Conservation (phyloP, 2,888 invertebrate genomes). For the Catonia carolina region DNA sequence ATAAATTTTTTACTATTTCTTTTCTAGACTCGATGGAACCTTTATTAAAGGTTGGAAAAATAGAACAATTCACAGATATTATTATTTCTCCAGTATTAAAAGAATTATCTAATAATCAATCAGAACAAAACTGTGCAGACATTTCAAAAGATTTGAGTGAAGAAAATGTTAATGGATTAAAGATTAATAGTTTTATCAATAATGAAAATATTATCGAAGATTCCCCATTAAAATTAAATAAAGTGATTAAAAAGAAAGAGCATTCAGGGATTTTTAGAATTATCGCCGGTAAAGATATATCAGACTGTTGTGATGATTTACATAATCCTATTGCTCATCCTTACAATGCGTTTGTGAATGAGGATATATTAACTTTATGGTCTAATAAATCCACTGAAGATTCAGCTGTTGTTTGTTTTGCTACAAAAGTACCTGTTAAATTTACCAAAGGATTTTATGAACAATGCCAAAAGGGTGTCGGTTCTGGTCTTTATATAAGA, state of each 20-base stretch:
- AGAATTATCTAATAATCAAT: too few relatives aligned
- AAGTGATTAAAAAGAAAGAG: neutral
- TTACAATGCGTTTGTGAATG: conserved; percentile 23
- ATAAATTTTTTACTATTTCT: neutral
- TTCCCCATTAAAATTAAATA: conserved; percentile 1
- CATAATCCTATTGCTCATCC: conserved; percentile 16
- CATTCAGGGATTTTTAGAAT: conserved; percentile 7
- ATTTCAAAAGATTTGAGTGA: too few relatives aligned
- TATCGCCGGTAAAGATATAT: neutral
- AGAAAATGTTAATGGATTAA: too few relatives aligned
- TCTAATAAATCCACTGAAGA: neutral
- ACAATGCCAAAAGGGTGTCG: too few relatives aligned
- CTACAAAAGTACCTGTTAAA: neutral
- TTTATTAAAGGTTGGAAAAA: conserved; percentile 24
- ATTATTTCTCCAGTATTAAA: conserved; percentile 33
- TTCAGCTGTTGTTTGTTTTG: conserved; percentile 7
- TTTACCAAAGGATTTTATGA: neutral
- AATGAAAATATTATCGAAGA: too few relatives aligned
- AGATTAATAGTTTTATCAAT: too few relatives aligned
- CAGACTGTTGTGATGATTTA: conserved; percentile 10
- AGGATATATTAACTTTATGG: conserved; percentile 13
- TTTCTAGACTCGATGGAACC: conserved; percentile 21
- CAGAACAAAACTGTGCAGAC: too few relatives aligned
- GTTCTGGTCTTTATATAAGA: neutral
- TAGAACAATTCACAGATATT: conserved; percentile 36